Evolutionary conservation across 2,888 invertebrate species (phyloP).

Genomic region (Cantharis rustica): DNA sequence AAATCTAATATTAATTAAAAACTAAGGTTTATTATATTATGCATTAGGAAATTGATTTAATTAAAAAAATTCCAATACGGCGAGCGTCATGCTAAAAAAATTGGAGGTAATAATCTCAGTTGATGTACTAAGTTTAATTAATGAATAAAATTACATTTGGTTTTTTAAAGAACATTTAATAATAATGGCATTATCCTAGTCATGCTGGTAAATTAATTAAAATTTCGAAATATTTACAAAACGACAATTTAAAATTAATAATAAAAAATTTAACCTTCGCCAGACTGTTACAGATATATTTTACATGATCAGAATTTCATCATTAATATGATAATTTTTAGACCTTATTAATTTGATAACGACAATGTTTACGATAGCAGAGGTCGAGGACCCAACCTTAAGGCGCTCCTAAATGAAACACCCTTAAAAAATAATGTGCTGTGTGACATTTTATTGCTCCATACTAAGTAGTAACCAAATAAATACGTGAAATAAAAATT

Average conservation of each 20-base stretch:
- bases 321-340: background rate
- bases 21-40: background rate
- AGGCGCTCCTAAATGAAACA: background rate
- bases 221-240: background rate
- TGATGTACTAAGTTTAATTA: background rate
- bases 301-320: background rate
- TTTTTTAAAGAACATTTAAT: background rate
- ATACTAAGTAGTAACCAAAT: background rate
- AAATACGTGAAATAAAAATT: background rate
- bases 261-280: background rate
- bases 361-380: background rate
- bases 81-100: background rate
- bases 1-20: background rate
- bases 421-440: background rate
- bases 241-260: background rate
- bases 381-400: background rate
- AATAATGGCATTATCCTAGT: background rate
- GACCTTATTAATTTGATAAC: background rate
- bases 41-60: background rate
- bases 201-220: background rate
- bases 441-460: background rate
- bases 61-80: background rate
- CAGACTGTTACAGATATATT: background rate
- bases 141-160: background rate
- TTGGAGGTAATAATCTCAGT: background rate